phyloP scores from a whole-genome alignment of 2,113 vertebrate genomes.

The Drymodes brunneopygia region DNA sequence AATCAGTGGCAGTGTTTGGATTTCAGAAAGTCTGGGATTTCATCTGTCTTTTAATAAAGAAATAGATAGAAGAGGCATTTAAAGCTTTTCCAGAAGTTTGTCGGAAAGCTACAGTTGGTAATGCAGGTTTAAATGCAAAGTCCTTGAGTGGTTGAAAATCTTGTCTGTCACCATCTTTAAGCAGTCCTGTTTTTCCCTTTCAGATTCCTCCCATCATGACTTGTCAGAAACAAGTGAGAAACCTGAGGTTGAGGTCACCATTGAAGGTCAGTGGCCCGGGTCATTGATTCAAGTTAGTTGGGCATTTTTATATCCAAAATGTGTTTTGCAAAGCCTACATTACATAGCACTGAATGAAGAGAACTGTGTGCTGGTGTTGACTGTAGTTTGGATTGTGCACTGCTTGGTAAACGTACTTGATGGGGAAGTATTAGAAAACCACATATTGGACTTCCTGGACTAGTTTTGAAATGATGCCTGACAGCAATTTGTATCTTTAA shows the following conservation, averaged over 20 bases:
- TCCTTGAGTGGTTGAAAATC: no score
- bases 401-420: neutral
- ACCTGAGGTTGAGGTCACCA: neutral
- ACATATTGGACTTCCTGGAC: neutral
- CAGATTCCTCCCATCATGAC: constrained; percentile 66
- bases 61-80: no score
- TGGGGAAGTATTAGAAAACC: neutral
- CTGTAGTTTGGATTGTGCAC: neutral
- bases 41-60: no score
- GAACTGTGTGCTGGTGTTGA: neutral
- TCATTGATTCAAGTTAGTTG: neutral
- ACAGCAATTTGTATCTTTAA: neutral
- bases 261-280: neutral
- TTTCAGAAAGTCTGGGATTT: no score
- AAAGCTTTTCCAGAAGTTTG: no score
- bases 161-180: neutral
- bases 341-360: neutral
- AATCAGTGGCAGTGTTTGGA: no score
- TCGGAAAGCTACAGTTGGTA: no score
- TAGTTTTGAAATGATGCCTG: no score
- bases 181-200: constrained; percentile 36
- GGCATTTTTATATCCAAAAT: neutral
- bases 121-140: neutral
- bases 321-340: neutral
- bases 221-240: neutral